Evolutionary conservation across 2,797 vertebrate species (phyloP).

Genomic region (Prunella strophiata): DNA sequence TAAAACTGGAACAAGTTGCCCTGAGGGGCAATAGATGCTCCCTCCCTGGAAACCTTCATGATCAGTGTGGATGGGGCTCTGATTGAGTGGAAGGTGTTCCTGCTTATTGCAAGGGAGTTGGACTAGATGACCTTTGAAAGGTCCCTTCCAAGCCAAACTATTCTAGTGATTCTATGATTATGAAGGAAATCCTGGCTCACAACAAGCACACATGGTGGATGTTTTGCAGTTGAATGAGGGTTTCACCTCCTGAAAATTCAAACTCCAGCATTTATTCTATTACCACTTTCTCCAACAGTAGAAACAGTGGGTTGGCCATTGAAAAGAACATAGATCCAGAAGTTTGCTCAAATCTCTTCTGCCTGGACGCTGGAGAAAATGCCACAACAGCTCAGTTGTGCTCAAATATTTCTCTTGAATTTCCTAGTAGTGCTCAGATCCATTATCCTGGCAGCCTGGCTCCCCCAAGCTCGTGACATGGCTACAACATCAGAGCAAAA

Average conservation of each 20-base stretch:
- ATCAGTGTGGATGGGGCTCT: neutral
- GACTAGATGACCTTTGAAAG: neutral
- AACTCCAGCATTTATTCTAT: neutral
- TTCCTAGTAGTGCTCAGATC: neutral
- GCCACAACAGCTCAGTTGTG: neutral
- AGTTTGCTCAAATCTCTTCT: neutral
- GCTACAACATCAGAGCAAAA: neutral
- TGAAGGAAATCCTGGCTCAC: neutral
- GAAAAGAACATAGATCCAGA: neutral
- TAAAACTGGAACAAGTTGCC: neutral
- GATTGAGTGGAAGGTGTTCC: neutral
- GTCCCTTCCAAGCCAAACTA: neutral
- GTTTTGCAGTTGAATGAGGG: neutral
- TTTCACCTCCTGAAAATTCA: neutral
- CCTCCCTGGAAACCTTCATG: neutral
- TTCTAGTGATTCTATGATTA: neutral
- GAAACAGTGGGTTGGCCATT: neutral
- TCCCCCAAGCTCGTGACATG: neutral
- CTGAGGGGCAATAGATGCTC: neutral
- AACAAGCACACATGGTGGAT: neutral
- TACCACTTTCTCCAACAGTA: neutral
- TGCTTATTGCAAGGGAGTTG: neutral
- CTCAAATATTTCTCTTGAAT: neutral
- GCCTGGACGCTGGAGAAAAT: neutral
- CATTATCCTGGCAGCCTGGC: neutral